These are phyloP conservation scores for Nanorana parkeri DNA, from an alignment of 2,113 vertebrate species.

Conservation along the genomic window DNA sequence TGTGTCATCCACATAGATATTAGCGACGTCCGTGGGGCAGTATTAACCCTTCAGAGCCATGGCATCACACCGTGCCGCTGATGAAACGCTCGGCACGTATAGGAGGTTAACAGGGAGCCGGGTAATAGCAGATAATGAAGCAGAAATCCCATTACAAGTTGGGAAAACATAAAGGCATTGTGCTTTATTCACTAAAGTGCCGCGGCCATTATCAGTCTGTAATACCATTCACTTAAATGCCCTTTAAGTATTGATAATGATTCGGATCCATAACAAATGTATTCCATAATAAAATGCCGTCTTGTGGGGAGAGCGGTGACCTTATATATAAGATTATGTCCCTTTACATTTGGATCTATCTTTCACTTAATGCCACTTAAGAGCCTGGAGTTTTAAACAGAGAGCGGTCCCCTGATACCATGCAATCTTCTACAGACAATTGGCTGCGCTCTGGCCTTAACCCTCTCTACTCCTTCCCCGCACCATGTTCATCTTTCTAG, in stretches of 20 bases:
- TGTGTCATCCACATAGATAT: not conserved
- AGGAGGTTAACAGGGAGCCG: slow-evolving; percentile 23
- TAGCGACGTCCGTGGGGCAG: not conserved
- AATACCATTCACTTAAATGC: slow-evolving; percentile 51
- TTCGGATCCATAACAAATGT: slow-evolving; percentile 30
- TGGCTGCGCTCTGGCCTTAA: slow-evolving; percentile 5
- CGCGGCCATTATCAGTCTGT: slow-evolving; percentile 40
- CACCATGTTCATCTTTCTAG: too few relatives aligned
- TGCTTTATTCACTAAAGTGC: slow-evolving; percentile 55
- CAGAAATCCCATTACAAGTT: slow-evolving; percentile 46
- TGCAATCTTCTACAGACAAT: slow-evolving; percentile 29
- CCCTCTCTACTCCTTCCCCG: not conserved
- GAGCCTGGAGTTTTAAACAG: slow-evolving; percentile 4
- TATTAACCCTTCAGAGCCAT: not conserved
- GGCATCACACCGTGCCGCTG: not conserved
- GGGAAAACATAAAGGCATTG: slow-evolving; percentile 39
- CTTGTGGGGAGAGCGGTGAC: slow-evolving; percentile 30
- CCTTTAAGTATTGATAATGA: slow-evolving; percentile 56
- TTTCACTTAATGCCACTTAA: slow-evolving; percentile 34
- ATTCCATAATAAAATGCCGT: slow-evolving; percentile 27
- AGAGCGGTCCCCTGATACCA: slow-evolving; percentile 5
- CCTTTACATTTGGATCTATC: slow-evolving; percentile 31
- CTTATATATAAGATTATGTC: slow-evolving; percentile 44
- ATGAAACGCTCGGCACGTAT: not conserved
- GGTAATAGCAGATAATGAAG: slow-evolving; percentile 54